These are phyloP conservation scores for Anarsia innoxiella DNA, from an alignment of 2,888 invertebrate genomes.

Conservation along the genomic window DNA sequence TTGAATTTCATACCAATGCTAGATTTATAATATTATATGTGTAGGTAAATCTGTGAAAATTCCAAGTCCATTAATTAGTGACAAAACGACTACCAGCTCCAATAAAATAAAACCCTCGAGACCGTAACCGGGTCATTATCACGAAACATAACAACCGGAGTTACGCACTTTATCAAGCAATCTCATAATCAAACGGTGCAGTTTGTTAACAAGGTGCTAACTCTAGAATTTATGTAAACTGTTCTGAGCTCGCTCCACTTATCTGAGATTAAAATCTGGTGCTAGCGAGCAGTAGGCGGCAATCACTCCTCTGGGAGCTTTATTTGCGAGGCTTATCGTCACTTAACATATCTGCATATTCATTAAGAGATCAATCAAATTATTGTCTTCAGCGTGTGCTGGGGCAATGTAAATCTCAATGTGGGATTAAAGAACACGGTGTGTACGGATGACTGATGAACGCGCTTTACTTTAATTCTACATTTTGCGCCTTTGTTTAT, in stretches of 20 bases:
- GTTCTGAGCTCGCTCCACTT: conserved; percentile 56
- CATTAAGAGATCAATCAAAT: conserved; percentile 71
- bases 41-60: too few relatives aligned
- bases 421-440: too few relatives aligned
- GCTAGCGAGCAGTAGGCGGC: conserved; percentile 44
- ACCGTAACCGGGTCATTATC: conserved; percentile 3
- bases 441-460: too few relatives aligned
- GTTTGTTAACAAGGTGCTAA: conserved; percentile 73
- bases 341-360: conserved; percentile 71
- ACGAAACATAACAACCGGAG: conserved; percentile 19
- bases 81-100: too few relatives aligned
- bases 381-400: conserved; percentile 32
- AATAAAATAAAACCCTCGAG: too few relatives aligned
- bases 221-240: conserved; percentile 73
- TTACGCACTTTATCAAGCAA: conserved; percentile 47
- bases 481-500: too few relatives aligned
- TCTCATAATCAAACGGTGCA: conserved; percentile 66
- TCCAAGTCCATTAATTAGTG: too few relatives aligned
- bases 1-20: too few relatives aligned
- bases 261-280: conserved; percentile 74
- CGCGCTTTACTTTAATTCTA: too few relatives aligned
- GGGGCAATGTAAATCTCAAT: conserved; percentile 23
- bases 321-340: conserved; percentile 65
- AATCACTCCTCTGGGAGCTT: conserved; percentile 68
- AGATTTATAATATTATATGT: too few relatives aligned